Evolutionary conservation across 2,113 vertebrate genomes (phyloP).

Genomic region (Athene cunicularia): DNA sequence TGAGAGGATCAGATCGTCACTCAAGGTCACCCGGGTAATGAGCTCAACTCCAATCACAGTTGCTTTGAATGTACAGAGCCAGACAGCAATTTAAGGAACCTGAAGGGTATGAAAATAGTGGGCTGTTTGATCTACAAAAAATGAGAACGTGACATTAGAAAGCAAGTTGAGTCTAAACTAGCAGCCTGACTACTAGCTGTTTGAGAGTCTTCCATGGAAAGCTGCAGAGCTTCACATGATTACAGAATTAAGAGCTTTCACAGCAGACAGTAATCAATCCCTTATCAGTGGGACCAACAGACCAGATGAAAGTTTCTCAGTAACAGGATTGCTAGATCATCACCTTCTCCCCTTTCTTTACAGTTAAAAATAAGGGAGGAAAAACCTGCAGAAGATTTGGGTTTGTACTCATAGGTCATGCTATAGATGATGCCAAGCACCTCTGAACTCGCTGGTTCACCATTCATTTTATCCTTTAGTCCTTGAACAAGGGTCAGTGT

Average conservation of each 20-base stretch:
- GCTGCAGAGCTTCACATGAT: neutral
- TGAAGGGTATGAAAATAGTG: neutral
- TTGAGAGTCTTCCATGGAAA: neutral
- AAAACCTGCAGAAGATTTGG: neutral
- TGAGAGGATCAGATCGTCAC: neutral
- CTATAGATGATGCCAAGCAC: neutral
- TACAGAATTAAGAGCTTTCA: slow-evolving; percentile 16
- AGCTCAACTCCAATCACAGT: neutral
- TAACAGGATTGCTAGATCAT: slow-evolving; percentile 29
- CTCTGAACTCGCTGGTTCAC: neutral
- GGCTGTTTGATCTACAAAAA: neutral
- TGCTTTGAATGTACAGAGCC: neutral
- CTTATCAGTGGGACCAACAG: neutral
- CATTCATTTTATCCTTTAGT: neutral
- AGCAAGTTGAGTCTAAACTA: neutral
- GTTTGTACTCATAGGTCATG: neutral
- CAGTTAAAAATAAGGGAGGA: neutral
- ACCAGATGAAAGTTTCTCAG: slow-evolving; percentile 26
- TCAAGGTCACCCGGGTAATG: neutral
- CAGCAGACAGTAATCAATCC: slow-evolving; percentile 18
- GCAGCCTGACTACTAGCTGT: neutral
- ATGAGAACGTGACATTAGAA: neutral
- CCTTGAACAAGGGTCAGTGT: neutral
- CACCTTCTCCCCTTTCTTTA: neutral
- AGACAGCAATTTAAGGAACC: neutral